Evolutionary conservation across 2,888 invertebrate species (phyloP), one percentile per base, ranked within the genome.

Genomic region (Patella ulyssiponensis): DNA sequence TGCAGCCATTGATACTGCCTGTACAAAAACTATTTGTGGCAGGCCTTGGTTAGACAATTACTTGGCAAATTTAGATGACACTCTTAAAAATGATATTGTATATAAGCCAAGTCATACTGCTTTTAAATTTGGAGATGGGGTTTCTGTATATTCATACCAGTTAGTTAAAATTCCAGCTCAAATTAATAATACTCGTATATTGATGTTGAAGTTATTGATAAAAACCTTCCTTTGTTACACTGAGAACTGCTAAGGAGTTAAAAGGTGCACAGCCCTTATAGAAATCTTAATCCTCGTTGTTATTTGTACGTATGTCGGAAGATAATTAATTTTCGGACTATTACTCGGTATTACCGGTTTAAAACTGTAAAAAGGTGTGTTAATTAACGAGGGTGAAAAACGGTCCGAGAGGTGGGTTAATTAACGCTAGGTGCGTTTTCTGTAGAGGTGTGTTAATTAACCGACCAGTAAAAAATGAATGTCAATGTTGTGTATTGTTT

Each of bases 71-170:
- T 20, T 74, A 1, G 74, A 54, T 53, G 20, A 11, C 23, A 9
- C 51, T 2, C 27, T 78, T 5, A 51, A 71, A 20, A 74, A 11
- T 20, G 14, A 54, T 12, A 17, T 54, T 17, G 17, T 15, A 54
- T 17, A 17, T 15, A 70, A 20, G 15, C 15, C 23, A 44, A 76
- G 77, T 71, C n/a, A 54, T 15, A 78, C 71, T 17, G 9, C 44
- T 17, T 78, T 78, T 54, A 75, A 56, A 53, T 80, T 80, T 78
- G 80, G 76, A 56, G 78, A 78, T 76, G 78, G 78, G 52, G 74
- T 44, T 15, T 53, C 73, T 44, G 58, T 76, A 15, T 20, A 51
- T 12, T 74, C 76, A 7, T 51, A 33, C 12, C 23, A 77, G 52
- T 73, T 73, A 23, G 78, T 77, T 15, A 71, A n/a, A 7, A 33